Evolutionary conservation across 2,113 vertebrate species (phyloP).

Genomic region (Ellobius talpinus): DNA sequence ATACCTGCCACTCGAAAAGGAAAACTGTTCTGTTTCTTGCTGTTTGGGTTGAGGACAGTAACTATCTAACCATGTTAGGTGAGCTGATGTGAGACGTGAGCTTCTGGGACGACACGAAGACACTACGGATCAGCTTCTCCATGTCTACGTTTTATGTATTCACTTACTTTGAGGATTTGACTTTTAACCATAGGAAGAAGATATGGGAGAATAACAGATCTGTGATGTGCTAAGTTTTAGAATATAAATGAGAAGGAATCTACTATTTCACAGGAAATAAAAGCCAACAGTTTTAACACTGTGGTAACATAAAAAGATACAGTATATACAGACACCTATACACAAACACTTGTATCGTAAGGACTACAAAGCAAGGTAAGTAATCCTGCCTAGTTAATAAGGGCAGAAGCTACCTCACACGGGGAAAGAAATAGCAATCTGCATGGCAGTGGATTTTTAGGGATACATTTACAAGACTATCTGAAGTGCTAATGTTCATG

Average conservation of each 20-base stretch:
- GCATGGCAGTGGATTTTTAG: not conserved
- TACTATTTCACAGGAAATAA: not conserved
- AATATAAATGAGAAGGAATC: constrained; percentile 49
- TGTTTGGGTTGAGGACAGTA: not conserved
- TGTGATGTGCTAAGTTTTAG: constrained; percentile 25
- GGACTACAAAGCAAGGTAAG: not conserved
- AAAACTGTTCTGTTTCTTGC: not conserved
- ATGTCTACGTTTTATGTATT: not conserved
- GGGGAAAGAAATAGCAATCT: not conserved
- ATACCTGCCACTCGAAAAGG: not conserved
- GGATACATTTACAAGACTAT: not conserved
- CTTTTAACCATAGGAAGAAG: constrained; percentile 38
- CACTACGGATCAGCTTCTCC: not conserved
- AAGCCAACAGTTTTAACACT: constrained; percentile 50
- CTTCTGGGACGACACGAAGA: not conserved
- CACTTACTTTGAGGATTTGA: not conserved
- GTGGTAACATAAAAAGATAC: not conserved
- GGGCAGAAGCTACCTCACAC: not conserved
- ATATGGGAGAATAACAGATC: constrained; percentile 9
- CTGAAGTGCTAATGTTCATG: not conserved
- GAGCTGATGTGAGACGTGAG: not conserved
- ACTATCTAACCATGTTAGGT: not conserved
- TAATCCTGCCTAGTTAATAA: not conserved
- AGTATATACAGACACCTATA: not conserved
- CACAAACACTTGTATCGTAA: not conserved